Conservation (phyloP, 1,140 invertebrate genomes). For the Formica exsecta region DNA sequence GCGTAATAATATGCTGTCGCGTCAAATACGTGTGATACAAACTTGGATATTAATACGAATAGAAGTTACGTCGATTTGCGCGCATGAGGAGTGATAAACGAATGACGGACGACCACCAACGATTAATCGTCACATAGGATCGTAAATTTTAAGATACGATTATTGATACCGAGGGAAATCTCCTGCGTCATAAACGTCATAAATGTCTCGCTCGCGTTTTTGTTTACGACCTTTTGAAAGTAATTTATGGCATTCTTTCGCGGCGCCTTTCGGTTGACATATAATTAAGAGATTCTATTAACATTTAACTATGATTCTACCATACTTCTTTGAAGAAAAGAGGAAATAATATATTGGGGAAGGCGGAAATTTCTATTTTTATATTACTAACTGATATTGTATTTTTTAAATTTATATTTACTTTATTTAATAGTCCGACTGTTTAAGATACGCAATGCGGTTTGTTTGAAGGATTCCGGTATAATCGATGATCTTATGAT, state of each 20-base stretch:
- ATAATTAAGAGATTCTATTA: conserved; percentile 10
- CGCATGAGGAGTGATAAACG: conserved; percentile 14
- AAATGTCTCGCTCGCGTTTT: not conserved
- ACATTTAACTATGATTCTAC: not conserved
- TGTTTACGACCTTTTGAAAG: conserved; percentile 32
- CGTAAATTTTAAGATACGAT: conserved; percentile 58
- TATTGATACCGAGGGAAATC: conserved; percentile 41
- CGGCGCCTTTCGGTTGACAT: not conserved
- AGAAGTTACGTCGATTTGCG: not conserved
- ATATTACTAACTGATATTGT: not conserved
- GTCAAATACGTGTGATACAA: not conserved
- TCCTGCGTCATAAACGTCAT: conserved; percentile 36
- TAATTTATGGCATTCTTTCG: conserved; percentile 13
- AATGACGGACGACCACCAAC: conserved; percentile 35
- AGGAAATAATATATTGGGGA: not conserved
- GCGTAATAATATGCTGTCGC: not conserved
- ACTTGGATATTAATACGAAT: not conserved
- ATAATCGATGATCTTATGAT: conserved; percentile 12
- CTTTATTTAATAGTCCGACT: not conserved
- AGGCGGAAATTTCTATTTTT: not conserved
- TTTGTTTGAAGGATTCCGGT: not conserved
- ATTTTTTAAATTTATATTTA: not conserved
- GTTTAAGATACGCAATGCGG: not conserved
- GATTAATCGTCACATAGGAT: conserved; percentile 51
- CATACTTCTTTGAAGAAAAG: not conserved